Percentiles rank a stretch among this genome's conserved stretches.
Evolutionary conservation across 2,797 vertebrate genomes (phyloP).

Genomic region (Falco concolor): DNA sequence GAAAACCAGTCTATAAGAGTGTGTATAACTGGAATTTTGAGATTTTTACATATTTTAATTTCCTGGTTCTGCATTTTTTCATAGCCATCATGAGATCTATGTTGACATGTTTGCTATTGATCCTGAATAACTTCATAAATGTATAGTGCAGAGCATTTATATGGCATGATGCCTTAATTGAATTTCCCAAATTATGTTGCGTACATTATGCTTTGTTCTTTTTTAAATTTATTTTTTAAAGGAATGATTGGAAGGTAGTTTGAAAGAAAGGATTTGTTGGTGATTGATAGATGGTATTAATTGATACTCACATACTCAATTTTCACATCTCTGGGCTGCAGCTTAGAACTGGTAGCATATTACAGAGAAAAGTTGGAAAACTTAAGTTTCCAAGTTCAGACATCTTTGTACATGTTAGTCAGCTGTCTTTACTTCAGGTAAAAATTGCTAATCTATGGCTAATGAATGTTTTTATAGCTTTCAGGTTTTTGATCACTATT

Average conservation of each 20-base stretch:
- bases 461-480: background rate
- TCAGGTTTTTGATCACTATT: background rate
- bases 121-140: background rate
- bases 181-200: background rate
- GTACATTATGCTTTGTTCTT: background rate
- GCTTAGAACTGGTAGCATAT: background rate
- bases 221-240: background rate
- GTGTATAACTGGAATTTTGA: background rate
- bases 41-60: background rate
- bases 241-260: background rate
- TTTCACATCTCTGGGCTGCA: background rate
- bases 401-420: background rate
- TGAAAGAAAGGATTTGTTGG: background rate
- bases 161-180: background rate
- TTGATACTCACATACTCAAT: background rate
- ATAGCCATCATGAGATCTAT: background rate
- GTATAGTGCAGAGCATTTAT: background rate
- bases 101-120: background rate
- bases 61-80: background rate
- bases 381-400: background rate
- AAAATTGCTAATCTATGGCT: background rate
- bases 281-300: background rate
- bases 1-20: background rate
- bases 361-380: background rate
- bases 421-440: background rate